Percentiles rank a stretch among this genome's conserved stretches.
Evolutionary conservation across 2,888 invertebrate species (phyloP).

Genomic region (Tryphoninae sp.): DNA sequence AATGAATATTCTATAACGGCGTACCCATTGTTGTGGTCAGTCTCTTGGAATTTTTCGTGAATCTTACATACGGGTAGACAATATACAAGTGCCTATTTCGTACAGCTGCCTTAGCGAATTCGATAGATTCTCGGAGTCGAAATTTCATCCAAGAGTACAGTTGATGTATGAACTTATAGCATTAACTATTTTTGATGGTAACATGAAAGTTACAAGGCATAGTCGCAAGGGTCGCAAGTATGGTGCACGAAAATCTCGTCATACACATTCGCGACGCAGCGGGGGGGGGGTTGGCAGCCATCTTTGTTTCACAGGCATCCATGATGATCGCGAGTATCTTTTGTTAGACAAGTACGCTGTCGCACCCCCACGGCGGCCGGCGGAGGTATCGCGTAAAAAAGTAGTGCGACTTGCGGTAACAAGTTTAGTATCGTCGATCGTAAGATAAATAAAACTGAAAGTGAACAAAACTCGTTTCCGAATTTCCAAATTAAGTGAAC

Average conservation of each 20-base stretch:
- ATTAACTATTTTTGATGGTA: not conserved
- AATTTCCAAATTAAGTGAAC: too few species aligned
- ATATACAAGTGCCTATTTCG: not conserved
- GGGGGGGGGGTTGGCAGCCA: not conserved
- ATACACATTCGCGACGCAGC: not conserved
- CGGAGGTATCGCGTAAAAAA: too few species aligned
- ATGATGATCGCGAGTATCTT: not conserved
- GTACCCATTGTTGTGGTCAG: constrained; percentile 26
- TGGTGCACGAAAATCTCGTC: too few species aligned
- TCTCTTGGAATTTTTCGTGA: constrained; percentile 18
- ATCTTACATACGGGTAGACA: constrained; percentile 15
- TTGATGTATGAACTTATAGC: not conserved
- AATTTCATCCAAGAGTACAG: not conserved
- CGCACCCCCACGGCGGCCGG: not conserved
- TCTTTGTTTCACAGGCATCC: constrained; percentile 15
- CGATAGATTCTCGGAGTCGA: not conserved
- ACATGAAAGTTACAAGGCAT: not conserved
- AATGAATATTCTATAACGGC: constrained; percentile 75
- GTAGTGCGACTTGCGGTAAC: too few species aligned
- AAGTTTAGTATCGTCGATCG: too few species aligned
- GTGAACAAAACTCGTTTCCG: too few species aligned
- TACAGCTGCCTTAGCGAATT: constrained; percentile 35
- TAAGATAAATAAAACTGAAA: too few species aligned
- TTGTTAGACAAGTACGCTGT: not conserved
- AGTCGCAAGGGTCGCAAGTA: too few species aligned